Evolutionary conservation across 2,797 vertebrate genomes (phyloP), one percentile per base, ranked within the genome.

Genomic region (Xenopus petersii): DNA sequence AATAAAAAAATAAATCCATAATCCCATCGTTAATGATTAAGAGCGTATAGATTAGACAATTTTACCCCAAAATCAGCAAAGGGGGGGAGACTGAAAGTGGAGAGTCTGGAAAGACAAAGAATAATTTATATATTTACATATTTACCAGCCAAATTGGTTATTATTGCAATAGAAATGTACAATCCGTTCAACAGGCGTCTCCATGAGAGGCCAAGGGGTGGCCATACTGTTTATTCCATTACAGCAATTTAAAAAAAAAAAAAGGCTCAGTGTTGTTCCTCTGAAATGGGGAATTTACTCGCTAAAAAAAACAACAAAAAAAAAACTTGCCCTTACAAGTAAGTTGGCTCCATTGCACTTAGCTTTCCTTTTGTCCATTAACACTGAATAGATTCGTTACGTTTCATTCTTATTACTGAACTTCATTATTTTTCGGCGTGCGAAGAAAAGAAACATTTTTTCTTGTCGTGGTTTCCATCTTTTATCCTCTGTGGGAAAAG

Each of bases 401-500:
- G n/a, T 17, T 51, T 67, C 21, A 5, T 67, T 16, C 42, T 11
- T 16, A 13, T 17, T 26, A 2, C 5, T 7, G 10, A 17, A 2
- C 2, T 5, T 13, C 3, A 16, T 58, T 10, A 54, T 54, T 67
- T 67, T 17, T 72, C 72, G 46, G 17, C 12, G 48, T 36, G 36
- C 4, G 61, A 26, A 2, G 75, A 72, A 21, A 77, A 77, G 24
- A 49, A 24, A 42, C 64, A 49, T 62, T 24, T n/a, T 2, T 33
- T 55, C 21, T n/a, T 69, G 2, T 78, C 71, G 3, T 12, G 21
- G 4, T 26, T 49, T 13, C 61, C 58, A 24, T 70, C 71, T 48
- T 64, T 67, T 49, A n/a, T 12, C 16, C 47, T 74, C 8, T 79
- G 55, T 10, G 75, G n/a, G 56, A 73, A 64, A 10, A 73, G 30